Evolutionary conservation across 30 jellyfish, hydroid and myxozoan genomes (phyloP).

Genomic region (Pelagia noctiluca): DNA sequence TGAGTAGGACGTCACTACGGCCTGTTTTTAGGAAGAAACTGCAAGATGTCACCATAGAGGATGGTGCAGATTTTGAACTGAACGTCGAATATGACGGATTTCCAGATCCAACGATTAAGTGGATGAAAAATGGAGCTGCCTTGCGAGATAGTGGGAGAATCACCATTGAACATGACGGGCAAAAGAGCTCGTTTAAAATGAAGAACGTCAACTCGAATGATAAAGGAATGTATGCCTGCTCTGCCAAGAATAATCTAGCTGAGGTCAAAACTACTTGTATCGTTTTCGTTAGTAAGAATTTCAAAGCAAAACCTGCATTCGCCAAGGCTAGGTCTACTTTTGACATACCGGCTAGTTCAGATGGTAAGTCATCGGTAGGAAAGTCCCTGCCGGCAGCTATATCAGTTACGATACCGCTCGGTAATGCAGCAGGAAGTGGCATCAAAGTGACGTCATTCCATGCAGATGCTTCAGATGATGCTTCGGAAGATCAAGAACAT

Average conservation of each 20-base stretch:
- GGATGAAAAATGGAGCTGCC: conserved; percentile 64
- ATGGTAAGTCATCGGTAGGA: not conserved
- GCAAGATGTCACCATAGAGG: conserved; percentile 63
- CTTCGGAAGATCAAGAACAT: not conserved
- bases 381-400: not conserved
- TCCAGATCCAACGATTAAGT: conserved; percentile 82
- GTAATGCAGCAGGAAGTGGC: conserved; percentile 3
- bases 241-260: conserved; percentile 79
- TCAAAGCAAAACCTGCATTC: conserved; percentile 47
- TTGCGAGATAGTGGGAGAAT: conserved; percentile 53
- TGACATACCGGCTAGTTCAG: conserved; percentile 32
- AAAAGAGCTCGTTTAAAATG: conserved; percentile 22
- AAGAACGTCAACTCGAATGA: conserved; percentile 51
- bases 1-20: conserved; percentile 20
- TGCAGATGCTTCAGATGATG: not conserved
- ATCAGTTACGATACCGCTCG: conserved; percentile 2
- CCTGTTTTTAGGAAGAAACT: conserved; percentile 73
- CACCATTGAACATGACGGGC: conserved; percentile 50
- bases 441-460: not conserved
- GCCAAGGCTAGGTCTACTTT: conserved; percentile 57
- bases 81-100: conserved; percentile 69
- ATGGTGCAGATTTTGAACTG: conserved; percentile 55
- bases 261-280: conserved; percentile 59
- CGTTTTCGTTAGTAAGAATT: conserved; percentile 49
- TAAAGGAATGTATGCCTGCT: conserved; percentile 79